Base-by-base conservation (phyloP, 2,888 invertebrate genomes). In the Gryllus longicercus region DNA sequence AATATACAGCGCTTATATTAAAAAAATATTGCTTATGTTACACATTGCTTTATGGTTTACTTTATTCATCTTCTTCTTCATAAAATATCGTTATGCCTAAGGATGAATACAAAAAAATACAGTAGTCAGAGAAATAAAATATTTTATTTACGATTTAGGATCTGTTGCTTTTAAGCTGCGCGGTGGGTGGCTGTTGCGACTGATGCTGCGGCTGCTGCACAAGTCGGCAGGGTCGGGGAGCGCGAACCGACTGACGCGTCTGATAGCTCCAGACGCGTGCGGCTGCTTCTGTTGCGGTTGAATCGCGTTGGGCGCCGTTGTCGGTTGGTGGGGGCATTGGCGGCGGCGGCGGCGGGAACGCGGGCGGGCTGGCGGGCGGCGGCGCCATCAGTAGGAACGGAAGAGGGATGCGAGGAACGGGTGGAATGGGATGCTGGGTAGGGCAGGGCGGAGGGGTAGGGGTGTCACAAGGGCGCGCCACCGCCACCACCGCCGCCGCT, bases 11-110 rank as follows among this genome's bases (percentile, higher is more conserved):
- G 63, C n/a, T 63, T 63, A 38, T 38, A 63, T 63, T 63, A 14
- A 63, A 63, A 63, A 63, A 63, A 63, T 63, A 63, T n/a, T 63
- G 63, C 63, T 18, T 63, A 63, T 63, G 63, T 63, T 63, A n/a
- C 63, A 63, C 63, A 63, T 63, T 63, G 63, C 63, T 14, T 63
- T n/a, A 63, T 63, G 63, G n/a, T 63, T 63, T 38, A 38, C 38
- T 38, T 38, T 38, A 38, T 38, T 18, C 63, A 63, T 63, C n/a
- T 63, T n/a, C n/a, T 63, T 63, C 16, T 63, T 63, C 63, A 63
- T 63, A 63, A 63, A 63, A 63, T 63, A 63, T 63, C 63, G 63
- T 63, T n/a, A 63, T 63, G 63, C 63, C 63, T 63, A 63, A 63
- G 63, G 63, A 38, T 38, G 38, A 63, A 63, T 63, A 63, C 63